These are phyloP conservation scores for Drosophila bipectinata DNA, from an alignment of 1,140 invertebrate species.

Conservation along the genomic window DNA sequence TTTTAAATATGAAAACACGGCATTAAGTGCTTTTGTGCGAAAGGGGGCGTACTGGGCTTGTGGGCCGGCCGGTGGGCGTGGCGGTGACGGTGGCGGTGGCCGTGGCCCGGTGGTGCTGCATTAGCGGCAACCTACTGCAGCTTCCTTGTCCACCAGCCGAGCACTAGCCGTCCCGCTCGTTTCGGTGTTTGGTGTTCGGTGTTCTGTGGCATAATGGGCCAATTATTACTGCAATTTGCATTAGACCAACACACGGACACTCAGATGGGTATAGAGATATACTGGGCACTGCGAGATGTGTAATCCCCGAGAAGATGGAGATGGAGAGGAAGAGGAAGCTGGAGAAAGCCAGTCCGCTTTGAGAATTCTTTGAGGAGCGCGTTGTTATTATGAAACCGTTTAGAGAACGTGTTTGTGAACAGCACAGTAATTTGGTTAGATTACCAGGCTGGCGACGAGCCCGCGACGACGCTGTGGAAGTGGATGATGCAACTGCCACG, in stretches of 20 bases:
- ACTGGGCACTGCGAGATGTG: constrained; percentile 15
- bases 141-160: constrained; percentile 2
- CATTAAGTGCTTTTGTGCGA: constrained; percentile 64
- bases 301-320: constrained; percentile 66
- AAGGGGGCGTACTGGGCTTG: constrained; percentile 59
- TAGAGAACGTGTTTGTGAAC: constrained; percentile 83
- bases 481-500: constrained; percentile 46
- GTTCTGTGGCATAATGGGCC: constrained; percentile 76
- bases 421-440: constrained; percentile 82
- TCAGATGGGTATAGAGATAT: constrained; percentile 26
- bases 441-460: constrained; percentile 65
- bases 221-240: constrained; percentile 82
- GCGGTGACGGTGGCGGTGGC: constrained; percentile 8
- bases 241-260: constrained; percentile 59
- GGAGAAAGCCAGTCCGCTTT: constrained; percentile 18
- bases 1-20: constrained; percentile 70
- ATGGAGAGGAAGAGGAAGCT: constrained; percentile 72
- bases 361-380: constrained; percentile 70
- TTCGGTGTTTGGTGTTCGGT: constrained; percentile 41
- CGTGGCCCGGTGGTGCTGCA: not conserved
- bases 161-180: constrained; percentile 2
- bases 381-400: constrained; percentile 82
- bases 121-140: constrained; percentile 58
- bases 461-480: constrained; percentile 32
- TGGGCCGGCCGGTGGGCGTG: constrained; percentile 50